Evolutionary conservation across 2,888 invertebrate genomes (phyloP).

Genomic region (Leptinotarsa haldemani): DNA sequence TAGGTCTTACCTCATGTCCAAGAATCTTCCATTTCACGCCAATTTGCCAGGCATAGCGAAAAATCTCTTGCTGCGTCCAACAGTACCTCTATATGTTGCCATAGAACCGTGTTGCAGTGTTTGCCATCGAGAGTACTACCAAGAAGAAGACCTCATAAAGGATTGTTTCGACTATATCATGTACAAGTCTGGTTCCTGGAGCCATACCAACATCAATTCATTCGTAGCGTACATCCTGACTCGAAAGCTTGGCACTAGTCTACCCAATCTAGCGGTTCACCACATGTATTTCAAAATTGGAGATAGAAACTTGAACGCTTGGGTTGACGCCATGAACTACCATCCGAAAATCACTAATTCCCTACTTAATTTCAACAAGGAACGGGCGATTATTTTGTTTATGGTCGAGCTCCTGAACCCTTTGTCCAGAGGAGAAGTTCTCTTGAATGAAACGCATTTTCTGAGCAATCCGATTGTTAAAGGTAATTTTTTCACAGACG

Average conservation of each 20-base stretch:
- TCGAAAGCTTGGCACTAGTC: conserved; percentile 60
- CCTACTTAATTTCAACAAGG: conserved; percentile 52
- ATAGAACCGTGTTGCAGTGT: conserved; percentile 29
- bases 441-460: conserved; percentile 68
- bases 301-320: conserved; percentile 59
- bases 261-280: conserved; percentile 51
- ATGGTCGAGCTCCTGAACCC: conserved; percentile 65
- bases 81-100: conserved; percentile 48
- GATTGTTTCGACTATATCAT: conserved; percentile 68
- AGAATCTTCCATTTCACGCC: conserved; percentile 53
- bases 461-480: conserved; percentile 57
- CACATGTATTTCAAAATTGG: conserved; percentile 52
- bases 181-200: conserved; percentile 67
- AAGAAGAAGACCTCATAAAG: conserved; percentile 63
- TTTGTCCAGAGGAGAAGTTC: conserved; percentile 63
- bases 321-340: conserved; percentile 51
- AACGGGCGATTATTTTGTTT: conserved; percentile 53
- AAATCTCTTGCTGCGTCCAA: conserved; percentile 71
- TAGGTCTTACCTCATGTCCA: conserved; percentile 59
- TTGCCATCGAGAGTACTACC: conserved; percentile 42
- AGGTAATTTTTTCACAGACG: conserved; percentile 73
- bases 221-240: conserved; percentile 68
- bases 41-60: conserved; percentile 49
- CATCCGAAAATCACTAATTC: conserved; percentile 50
- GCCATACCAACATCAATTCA: conserved; percentile 62